Base-by-base conservation (phyloP, 2,113 vertebrate species). In the Hemichromis elongatus region DNA sequence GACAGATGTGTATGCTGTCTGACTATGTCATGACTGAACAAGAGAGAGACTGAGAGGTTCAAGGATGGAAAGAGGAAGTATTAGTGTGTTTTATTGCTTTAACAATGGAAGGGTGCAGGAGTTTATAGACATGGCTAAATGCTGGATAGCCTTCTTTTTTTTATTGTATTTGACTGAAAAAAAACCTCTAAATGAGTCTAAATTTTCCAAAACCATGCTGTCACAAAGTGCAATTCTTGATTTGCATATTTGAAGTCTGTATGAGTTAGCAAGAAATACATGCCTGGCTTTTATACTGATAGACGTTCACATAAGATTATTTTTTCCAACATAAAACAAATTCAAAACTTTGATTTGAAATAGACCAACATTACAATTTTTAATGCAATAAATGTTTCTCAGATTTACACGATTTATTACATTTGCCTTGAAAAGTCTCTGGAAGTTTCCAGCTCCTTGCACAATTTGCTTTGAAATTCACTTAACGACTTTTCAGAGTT, bases 1-100 rank as follows among this genome's bases (percentile, higher is more conserved):
- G 91, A 93, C 91, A 88, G 83, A 90, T 85, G 90, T 92, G 85
- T 88, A 68, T 40, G 54, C 33, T 81, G 86, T 84, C 80, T 90
- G 85, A 80, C 75, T 87, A 10, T 86, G 77, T 92, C 87, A 80
- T 83, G 87, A 90, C 68, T 73, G 52, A 86, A 81, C 61, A 57
- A 42, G 52, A 89, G 66, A 40, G 81, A 83, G 86, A 86, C 89
- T 19, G 37, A 70, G 57, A 81, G 61, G 37, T 59, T 82, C 19
- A 42, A 54, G 45, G 68, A 30, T 56, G 63, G 52, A 73, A 82
- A 77, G 14, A 81, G 77, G 82, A 88, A 42, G 59, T 81, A 82
- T 78, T 70, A 63, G 12, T 14, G 26, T 59, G 61, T 54, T 88
- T 80, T 33, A 83, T 26, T 4, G 10, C 19, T 83, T 68, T 68